Base-by-base conservation (phyloP, 2,113 vertebrate genomes). In the Ciconia stormi region DNA sequence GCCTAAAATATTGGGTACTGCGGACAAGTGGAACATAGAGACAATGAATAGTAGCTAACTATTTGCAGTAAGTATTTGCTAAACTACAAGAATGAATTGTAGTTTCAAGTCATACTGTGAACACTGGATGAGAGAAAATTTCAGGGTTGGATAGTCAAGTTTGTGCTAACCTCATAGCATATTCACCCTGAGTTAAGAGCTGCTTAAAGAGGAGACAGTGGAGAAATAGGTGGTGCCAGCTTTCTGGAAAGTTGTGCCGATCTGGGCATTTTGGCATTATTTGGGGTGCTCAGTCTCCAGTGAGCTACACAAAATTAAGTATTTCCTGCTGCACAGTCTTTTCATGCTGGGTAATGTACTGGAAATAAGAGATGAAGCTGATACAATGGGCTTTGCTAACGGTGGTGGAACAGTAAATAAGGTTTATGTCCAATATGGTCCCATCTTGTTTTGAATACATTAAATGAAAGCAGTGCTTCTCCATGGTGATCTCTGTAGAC, bases 331-430 rank as follows among this genome's bases (percentile, higher is more conserved):
- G 58, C 44, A 70, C 3, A 1, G 58, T 77, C 67, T 88, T 80
- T 90, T 96, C 29, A 36, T 77, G 62, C 46, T 77, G 79, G 40
- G 53, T 89, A 89, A 93, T 53, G 53, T 59, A 65, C 72, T 80
- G 63, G 79, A 93, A 95, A 93, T 83, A 80, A 83, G 73, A 94
- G 86, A 86, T 76, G 47, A 82, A 93, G 70, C 52, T 79, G 73
- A 93, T 80, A 61, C 36, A 87, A 87, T 77, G 53, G 44, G 30
- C 62, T 90, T 92, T 93, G 71, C 71, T 92, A 91, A 56, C 70
- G 65, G 81, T 70, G 47, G 30, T 55, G 36, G 74, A 85, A 94
- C 47, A 82, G 44, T 76, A 95, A 61, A 92, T 90, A 93, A 90
- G 40, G 30, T 95, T 82, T 88, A 77, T 53, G 40, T 86, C 44